These are phyloP conservation scores for Cyprinodon tularosa DNA, from an alignment of 2,113 vertebrate genomes.

Conservation along the genomic window DNA sequence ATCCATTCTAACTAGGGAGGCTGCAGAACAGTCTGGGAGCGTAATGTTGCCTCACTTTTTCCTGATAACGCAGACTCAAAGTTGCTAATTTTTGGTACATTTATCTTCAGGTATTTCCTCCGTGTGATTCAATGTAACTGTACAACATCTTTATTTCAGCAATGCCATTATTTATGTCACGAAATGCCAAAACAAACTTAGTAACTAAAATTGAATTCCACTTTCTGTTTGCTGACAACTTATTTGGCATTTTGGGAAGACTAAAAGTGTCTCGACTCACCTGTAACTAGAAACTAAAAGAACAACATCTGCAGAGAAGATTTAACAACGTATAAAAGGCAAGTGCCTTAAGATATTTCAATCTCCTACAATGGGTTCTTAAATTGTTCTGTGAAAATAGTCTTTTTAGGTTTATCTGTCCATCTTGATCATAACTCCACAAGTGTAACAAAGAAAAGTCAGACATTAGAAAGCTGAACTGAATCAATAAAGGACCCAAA, in stretches of 20 bases:
- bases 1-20: slow-evolving; percentile 22
- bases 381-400: too few relatives aligned
- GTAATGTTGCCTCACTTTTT: slow-evolving; percentile 23
- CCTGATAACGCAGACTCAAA: slow-evolving; percentile 27
- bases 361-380: too few relatives aligned
- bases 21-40: slow-evolving; percentile 4
- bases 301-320: background rate
- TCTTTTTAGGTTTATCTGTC: too few relatives aligned
- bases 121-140: background rate
- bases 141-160: background rate
- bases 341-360: background rate
- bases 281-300: background rate
- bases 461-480: background rate
- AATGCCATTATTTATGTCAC: slow-evolving; percentile 16
- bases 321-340: background rate
- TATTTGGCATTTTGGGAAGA: slow-evolving; percentile 58
- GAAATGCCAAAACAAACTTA: slow-evolving; percentile 31
- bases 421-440: background rate
- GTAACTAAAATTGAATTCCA: slow-evolving; percentile 24
- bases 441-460: background rate
- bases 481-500: too few relatives aligned
- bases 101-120: background rate
- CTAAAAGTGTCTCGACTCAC: background rate
- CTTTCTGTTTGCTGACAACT: slow-evolving; percentile 36
- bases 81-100: slow-evolving; percentile 16